Conservation (phyloP, 1,140 invertebrate species). For the Coelopa frigida region DNA sequence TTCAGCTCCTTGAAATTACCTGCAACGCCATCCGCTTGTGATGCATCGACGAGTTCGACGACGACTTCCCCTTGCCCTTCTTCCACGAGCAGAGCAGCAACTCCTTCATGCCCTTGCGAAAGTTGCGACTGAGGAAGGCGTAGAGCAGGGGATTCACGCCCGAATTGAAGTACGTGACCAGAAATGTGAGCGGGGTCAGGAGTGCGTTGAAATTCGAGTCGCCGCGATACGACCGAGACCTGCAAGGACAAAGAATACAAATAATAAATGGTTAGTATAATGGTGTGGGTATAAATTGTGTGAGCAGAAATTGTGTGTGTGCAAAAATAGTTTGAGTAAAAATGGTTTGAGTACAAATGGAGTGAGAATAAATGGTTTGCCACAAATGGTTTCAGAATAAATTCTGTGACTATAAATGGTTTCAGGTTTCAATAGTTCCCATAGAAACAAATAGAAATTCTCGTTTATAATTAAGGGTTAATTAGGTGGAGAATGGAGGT, state of each 20-base stretch:
- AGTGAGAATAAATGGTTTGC: no score
- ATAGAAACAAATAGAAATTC: no score
- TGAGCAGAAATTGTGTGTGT: no score
- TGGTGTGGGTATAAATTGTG: no score
- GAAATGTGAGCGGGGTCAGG: slow-evolving; percentile 73
- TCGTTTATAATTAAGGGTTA: no score
- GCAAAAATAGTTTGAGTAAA: no score
- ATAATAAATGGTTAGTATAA: no score
- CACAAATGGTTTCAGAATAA: no score
- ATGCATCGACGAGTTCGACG: slow-evolving; percentile 40
- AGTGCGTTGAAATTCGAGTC: slow-evolving; percentile 62
- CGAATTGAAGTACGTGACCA: slow-evolving; percentile 77
- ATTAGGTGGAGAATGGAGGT: no score
- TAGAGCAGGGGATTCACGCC: slow-evolving; percentile 79
- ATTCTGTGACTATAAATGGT: no score
- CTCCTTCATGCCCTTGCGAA: slow-evolving; percentile 63
- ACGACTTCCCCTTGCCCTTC: slow-evolving; percentile 41
- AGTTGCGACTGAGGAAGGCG: slow-evolving; percentile 74
- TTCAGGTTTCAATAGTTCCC: no score
- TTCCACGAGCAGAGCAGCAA: slow-evolving; percentile 53
- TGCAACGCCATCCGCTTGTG: slow-evolving; percentile 41
- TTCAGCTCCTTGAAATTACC: slow-evolving; percentile 21
- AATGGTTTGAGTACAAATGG: no score
- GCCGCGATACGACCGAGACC: slow-evolving; percentile 57
- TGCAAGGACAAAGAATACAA: slow-evolving; percentile 45